Conservation (phyloP, 2,888 invertebrate species). For the Octonoba sinensis region DNA sequence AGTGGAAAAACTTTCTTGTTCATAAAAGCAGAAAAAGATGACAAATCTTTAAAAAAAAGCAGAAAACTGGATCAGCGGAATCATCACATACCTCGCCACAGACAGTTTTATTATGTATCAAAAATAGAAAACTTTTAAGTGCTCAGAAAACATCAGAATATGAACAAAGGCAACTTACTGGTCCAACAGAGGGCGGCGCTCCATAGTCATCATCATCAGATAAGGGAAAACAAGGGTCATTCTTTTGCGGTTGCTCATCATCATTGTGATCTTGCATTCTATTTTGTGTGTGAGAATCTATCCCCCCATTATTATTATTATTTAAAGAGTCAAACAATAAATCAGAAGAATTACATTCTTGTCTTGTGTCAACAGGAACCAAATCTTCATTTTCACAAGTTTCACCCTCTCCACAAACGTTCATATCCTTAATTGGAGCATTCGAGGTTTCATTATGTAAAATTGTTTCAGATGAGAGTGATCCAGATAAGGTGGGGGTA, state of each 20-base stretch:
- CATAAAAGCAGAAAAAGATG: too few species aligned
- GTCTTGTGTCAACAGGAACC: neutral
- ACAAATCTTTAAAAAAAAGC: too few species aligned
- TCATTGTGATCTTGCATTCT: conserved; percentile 10
- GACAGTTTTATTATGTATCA: too few species aligned
- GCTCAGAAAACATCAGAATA: too few species aligned
- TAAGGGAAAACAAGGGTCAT: conserved; percentile 15
- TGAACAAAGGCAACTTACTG: conserved; percentile 81
- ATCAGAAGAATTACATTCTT: conserved; percentile 5
- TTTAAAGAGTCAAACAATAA: conserved; percentile 38
- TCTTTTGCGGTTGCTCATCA: neutral
- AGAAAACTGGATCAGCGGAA: too few species aligned
- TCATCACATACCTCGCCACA: too few species aligned
- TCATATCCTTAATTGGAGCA: conserved; percentile 1
- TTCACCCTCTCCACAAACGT: neutral
- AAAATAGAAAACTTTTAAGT: too few species aligned
- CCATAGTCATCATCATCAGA: conserved; percentile 64
- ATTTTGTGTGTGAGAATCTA: neutral
- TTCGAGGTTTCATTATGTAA: neutral
- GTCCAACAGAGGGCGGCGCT: conserved; percentile 75
- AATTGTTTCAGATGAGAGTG: neutral
- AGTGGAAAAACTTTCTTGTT: too few species aligned
- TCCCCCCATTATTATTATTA: conserved; percentile 15
- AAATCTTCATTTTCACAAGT: neutral
- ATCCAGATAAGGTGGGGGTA: too few species aligned